A percentile compares a stretch with the other conserved stretches of the same genome.
phyloP scores from a whole-genome alignment of 2,888 invertebrate species.

The Drosophila mimica region DNA sequence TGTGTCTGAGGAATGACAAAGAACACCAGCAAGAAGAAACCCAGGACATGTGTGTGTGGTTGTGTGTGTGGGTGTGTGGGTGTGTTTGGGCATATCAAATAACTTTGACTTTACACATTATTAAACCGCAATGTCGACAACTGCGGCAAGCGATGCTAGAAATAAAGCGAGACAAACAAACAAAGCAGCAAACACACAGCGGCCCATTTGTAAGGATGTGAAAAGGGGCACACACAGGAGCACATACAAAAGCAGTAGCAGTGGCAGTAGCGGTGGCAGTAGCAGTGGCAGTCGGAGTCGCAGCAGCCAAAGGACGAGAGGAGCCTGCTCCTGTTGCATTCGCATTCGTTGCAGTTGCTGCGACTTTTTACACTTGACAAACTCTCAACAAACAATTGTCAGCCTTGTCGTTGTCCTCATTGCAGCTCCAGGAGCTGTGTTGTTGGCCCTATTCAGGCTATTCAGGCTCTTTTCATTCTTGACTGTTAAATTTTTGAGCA shows the following conservation, averaged over 20 bases:
- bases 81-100: constrained; percentile 75
- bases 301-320: constrained; percentile 9
- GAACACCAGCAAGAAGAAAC: constrained; percentile 44
- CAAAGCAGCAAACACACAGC: constrained; percentile 37
- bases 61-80: constrained; percentile 33
- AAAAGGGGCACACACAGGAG: background rate
- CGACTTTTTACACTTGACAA: constrained; percentile 73
- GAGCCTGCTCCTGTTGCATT: constrained; percentile 67
- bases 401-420: constrained; percentile 61
- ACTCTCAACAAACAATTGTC: constrained; percentile 79
- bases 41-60: constrained; percentile 26
- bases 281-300: constrained; percentile 1
- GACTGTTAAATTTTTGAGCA: constrained; percentile 74
- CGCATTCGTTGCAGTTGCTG: constrained; percentile 47
- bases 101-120: constrained; percentile 83
- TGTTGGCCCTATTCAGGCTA: constrained; percentile 18
- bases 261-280: background rate
- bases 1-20: constrained; percentile 57
- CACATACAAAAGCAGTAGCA: background rate
- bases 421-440: constrained; percentile 9
- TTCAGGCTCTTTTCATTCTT: constrained; percentile 35
- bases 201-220: background rate
- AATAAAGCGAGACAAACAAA: constrained; percentile 71
- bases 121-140: constrained; percentile 79
- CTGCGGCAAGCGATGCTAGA: constrained; percentile 28